Conservation (phyloP, 2,797 vertebrate genomes). For the Sebastiscus albofasciatus region DNA sequence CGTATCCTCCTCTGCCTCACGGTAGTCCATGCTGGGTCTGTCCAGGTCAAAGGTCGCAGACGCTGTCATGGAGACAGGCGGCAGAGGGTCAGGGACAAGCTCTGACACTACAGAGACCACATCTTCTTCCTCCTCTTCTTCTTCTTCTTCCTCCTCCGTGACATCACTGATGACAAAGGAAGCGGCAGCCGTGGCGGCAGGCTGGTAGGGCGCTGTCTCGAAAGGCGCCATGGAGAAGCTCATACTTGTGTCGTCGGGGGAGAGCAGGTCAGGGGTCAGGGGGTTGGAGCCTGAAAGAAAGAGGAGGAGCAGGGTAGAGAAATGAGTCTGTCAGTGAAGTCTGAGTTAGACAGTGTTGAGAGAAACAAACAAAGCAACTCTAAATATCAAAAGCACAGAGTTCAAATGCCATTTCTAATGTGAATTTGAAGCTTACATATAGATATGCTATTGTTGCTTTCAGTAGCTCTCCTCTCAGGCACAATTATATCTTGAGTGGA, state of each 20-base stretch:
- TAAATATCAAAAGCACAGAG: neutral
- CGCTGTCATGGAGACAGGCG: conserved; percentile 87
- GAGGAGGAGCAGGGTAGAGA: neutral
- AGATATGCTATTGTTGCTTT: neutral
- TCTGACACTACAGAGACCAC: conserved; percentile 85
- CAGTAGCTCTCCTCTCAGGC: neutral
- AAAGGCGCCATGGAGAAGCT: conserved; percentile 94
- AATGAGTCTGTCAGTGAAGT: neutral
- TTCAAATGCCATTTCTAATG: neutral
- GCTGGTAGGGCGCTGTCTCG: conserved; percentile 89
- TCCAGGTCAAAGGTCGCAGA: conserved; percentile 91
- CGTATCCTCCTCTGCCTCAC: conserved; percentile 92
- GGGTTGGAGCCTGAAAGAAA: conserved; percentile 80
- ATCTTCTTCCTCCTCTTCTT: conserved; percentile 88
- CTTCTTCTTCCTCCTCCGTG: conserved; percentile 90
- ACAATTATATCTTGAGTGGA: neutral
- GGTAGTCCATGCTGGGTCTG: conserved; percentile 86
- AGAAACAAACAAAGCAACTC: neutral
- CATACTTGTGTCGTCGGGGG: conserved; percentile 94
- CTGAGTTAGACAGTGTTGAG: neutral
- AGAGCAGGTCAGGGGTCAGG: conserved; percentile 92
- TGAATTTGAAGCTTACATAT: neutral
- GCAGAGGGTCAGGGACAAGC: conserved; percentile 91
- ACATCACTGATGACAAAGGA: conserved; percentile 99
- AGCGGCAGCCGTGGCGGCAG: conserved; percentile 84